These are phyloP conservation scores for Anthrax anthrax DNA, from an alignment of 2,888 invertebrate species.

Conservation along the genomic window DNA sequence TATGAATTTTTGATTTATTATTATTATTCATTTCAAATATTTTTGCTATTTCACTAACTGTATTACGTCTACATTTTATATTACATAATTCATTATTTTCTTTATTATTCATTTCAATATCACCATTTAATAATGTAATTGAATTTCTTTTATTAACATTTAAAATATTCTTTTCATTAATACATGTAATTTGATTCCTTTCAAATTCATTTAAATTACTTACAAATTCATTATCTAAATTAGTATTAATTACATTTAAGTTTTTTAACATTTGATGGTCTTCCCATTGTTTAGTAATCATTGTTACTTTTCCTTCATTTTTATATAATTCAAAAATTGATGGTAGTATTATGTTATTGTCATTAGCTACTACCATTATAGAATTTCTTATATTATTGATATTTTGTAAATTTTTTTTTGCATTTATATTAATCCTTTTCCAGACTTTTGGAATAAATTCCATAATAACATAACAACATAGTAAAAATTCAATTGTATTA, in stretches of 20 bases:
- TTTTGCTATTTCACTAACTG: constrained; percentile 28
- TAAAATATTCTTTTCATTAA: too few species aligned
- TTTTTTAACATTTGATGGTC: neutral
- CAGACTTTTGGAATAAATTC: constrained; percentile 27
- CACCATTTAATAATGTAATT: too few species aligned
- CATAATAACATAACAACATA: constrained; percentile 7
- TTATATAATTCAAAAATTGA: neutral
- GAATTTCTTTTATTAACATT: too few species aligned
- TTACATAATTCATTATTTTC: neutral
- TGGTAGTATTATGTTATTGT: too few species aligned
- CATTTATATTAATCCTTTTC: constrained; percentile 21
- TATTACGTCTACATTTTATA: neutral
- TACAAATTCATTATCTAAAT: too few species aligned
- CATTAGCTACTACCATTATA: too few species aligned
- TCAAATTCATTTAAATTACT: too few species aligned
- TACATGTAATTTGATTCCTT: too few species aligned
- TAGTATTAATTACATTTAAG: neutral
- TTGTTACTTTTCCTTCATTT: neutral
- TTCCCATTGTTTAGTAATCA: neutral
- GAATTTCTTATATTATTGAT: neutral
- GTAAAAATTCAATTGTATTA: neutral
- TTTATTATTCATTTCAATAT: neutral
- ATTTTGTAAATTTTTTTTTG: constrained; percentile 22
- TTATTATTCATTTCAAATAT: constrained; percentile 23
- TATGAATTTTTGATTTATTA: constrained; percentile 2